These are phyloP conservation scores for Tipula helvola DNA, from an alignment of 2,888 invertebrate genomes.

Conservation along the genomic window DNA sequence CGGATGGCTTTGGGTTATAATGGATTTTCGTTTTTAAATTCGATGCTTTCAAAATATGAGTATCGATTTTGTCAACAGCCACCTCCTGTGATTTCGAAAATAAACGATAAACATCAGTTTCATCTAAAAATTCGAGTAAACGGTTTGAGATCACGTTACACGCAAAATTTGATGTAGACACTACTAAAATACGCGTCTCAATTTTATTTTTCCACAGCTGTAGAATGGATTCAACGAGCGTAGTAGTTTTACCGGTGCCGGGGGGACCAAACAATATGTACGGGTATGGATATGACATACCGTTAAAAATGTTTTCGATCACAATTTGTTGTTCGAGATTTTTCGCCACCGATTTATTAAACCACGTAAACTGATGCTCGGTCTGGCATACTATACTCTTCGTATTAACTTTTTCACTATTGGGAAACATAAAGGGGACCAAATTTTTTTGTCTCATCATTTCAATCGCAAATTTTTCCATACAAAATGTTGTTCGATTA, in stretches of 20 bases:
- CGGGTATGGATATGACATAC: slow-evolving; percentile 50
- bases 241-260: slow-evolving; percentile 59
- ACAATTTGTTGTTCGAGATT: slow-evolving; percentile 52
- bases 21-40: slow-evolving; percentile 29
- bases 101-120: slow-evolving; percentile 33
- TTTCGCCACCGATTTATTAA: slow-evolving; percentile 30
- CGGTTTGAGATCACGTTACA: slow-evolving; percentile 51
- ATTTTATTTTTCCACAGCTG: slow-evolving; percentile 40
- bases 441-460: not conserved
- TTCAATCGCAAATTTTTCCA: not conserved
- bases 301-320: slow-evolving; percentile 51
- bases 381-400: too few species aligned
- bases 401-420: not conserved
- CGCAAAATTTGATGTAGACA: slow-evolving; percentile 59
- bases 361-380: slow-evolving; percentile 15
- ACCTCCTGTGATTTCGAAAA: slow-evolving; percentile 32
- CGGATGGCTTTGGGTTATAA: slow-evolving; percentile 34
- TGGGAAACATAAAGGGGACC: not conserved
- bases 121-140: slow-evolving; percentile 29
- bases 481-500: not conserved
- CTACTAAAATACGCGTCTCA: slow-evolving; percentile 42
- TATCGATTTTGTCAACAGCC: slow-evolving; percentile 29
- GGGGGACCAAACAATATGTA: slow-evolving; percentile 82
- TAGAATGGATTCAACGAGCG: slow-evolving; percentile 54
- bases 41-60: slow-evolving; percentile 33